Evolutionary conservation across 2,113 vertebrate species (phyloP), one percentile per base, ranked within the genome.

Genomic region (Kryptolebias marmoratus): DNA sequence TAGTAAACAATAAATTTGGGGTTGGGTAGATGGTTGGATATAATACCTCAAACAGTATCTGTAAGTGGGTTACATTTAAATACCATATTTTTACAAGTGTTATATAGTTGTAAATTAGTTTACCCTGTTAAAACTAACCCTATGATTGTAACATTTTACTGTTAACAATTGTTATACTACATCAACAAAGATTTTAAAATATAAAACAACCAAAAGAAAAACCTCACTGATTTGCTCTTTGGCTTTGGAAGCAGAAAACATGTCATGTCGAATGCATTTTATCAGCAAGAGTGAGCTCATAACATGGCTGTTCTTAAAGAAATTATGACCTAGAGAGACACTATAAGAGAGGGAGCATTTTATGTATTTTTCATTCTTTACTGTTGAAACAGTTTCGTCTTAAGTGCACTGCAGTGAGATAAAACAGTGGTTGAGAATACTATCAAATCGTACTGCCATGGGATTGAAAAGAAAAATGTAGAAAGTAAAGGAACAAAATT

Each of bases 381-480:
- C 15, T 22, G 14, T 49, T 56, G 54, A 58, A 28, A 27, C 30
- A n/a, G 15, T 30, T 48, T 14, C 44, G 9, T 57, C 27, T 18
- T 18, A 30, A 45, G 15, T 32, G 52, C 10, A 30, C 65, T 45
- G 52, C 49, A 56, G 3, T 7, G 39, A 55, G 13, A 44, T 45
- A 56, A 57, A 57, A 57, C 28, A n/a, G 53, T 45, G 11, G 53
- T 48, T 30, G 42, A 68, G 66, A 47, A 32, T 48, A 32, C 53
- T 47, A 57, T 68, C 54, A 57, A 48, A n/a, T 31, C 27, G 8
- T 31, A 57, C 32, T 54, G 50, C 53, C 27, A 22, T 39, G 15
- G 22, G 11, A 27, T 30, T 30, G 36, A n/a, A 57, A 15, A 68
- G 15, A 12, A 48, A 48, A 15, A 14, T 14, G 7, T 8, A 42